Evolutionary conservation across 2,888 invertebrate genomes (phyloP).

Genomic region (Agapetus fuscipes): DNA sequence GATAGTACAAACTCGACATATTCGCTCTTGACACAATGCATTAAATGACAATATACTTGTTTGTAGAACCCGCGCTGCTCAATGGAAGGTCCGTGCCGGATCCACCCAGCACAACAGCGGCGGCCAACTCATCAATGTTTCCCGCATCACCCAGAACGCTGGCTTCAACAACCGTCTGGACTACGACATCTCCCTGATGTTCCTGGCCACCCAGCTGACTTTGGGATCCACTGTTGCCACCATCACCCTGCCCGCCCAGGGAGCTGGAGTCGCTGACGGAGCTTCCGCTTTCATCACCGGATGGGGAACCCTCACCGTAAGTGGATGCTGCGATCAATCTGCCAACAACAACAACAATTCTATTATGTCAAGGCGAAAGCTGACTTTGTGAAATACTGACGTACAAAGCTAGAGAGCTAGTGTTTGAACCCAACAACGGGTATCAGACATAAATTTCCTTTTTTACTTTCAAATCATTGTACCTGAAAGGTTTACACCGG

Average conservation of each 20-base stretch:
- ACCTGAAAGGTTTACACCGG: too few species aligned
- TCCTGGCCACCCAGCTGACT: constrained; percentile 27
- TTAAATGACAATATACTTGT: too few species aligned
- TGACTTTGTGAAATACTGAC: too few species aligned
- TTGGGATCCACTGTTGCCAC: constrained; percentile 28
- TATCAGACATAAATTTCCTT: too few species aligned
- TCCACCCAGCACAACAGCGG: constrained; percentile 31
- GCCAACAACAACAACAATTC: too few species aligned
- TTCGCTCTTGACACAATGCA: too few species aligned
- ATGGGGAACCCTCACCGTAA: constrained; percentile 32
- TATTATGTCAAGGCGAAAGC: too few species aligned
- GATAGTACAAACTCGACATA: too few species aligned
- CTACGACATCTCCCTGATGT: constrained; percentile 35
- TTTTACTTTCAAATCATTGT: too few species aligned
- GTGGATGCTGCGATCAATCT: too few species aligned
- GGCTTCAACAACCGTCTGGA: constrained; percentile 27
- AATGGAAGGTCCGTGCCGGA: constrained; percentile 14
- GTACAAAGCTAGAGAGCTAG: too few species aligned
- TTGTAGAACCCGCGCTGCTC: constrained; percentile 10
- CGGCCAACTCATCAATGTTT: constrained; percentile 31
- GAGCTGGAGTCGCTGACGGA: constrained; percentile 28
- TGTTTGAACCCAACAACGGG: too few species aligned
- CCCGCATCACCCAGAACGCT: constrained; percentile 28
- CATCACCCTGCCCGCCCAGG: constrained; percentile 27
- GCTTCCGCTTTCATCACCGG: constrained; percentile 36